Conservation (phyloP, 2,888 invertebrate genomes). For the Polyommatus icarus region DNA sequence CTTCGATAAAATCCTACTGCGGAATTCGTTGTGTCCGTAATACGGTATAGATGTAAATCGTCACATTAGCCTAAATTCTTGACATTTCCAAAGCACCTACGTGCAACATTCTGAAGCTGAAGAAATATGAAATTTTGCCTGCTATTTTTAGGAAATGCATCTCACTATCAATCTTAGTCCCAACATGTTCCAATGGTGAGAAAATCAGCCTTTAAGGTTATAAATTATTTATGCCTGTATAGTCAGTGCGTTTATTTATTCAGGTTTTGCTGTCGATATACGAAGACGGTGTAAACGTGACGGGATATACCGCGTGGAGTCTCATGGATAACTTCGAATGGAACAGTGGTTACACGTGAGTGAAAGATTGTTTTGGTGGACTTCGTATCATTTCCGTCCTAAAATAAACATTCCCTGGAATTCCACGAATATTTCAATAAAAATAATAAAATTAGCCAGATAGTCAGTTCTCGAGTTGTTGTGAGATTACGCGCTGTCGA, state of each 20-base stretch:
- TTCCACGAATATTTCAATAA: neutral
- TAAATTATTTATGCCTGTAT: neutral
- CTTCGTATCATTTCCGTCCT: neutral
- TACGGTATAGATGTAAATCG: too few relatives aligned
- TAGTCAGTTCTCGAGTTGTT: too few relatives aligned
- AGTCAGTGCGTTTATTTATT: neutral
- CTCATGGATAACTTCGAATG: conserved; percentile 90
- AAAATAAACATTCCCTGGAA: neutral
- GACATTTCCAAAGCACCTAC: too few relatives aligned
- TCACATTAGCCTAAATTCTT: too few relatives aligned
- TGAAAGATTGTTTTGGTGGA: neutral
- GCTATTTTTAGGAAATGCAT: too few relatives aligned
- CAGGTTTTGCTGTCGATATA: conserved; percentile 50
- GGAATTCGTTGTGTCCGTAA: too few relatives aligned
- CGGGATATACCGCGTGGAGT: conserved; percentile 86
- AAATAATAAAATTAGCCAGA: neutral
- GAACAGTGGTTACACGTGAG: conserved; percentile 83
- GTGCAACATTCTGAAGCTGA: too few relatives aligned
- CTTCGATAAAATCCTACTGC: too few relatives aligned
- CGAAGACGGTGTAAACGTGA: conserved; percentile 78
- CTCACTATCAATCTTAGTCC: too few relatives aligned
- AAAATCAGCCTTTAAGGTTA: neutral
- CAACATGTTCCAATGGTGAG: neutral
- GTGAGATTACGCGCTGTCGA: too few relatives aligned
- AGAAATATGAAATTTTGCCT: too few relatives aligned